Evolutionary conservation across 2,888 invertebrate genomes (phyloP), one percentile per base, ranked within the genome.

Genomic region (Alloplasta piceator): DNA sequence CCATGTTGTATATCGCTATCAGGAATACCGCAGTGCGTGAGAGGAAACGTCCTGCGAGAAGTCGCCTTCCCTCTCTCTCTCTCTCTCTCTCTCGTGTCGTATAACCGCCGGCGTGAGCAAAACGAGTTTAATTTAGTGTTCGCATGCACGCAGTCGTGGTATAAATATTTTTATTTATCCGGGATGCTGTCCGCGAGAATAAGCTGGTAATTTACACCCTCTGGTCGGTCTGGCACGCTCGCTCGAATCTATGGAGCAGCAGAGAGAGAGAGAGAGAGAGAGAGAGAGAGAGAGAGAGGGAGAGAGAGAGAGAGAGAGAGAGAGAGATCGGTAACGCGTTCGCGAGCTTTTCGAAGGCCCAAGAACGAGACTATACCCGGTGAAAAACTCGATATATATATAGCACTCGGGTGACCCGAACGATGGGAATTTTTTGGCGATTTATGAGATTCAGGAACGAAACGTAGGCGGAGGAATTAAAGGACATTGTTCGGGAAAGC

Each of bases 161-260:
- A 89, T 87, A 90, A 90, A 90, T 89, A 89, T 90, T 90, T 89
- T 90, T 89, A 90, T 90, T 90, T 88, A 89, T 89, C 84, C 85
- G 86, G 74, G 73, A 84, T 80, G 85, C 83, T 84, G 83, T 82
- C 82, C 85, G 88, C 85, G 86, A 86, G 87, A 87, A 88, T 90
- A 90, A 90, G 89, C 89, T 86, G 88, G 86, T 90, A 89, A 90
- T 90, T 90, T 90, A 90, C 90, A 87, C 86, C 86, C 84, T 84
- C 72, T 84, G 76, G 7, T 78, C 75, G 80, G 76, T 50, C 58
- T 16, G 78, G 78, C 56, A 73, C 68, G 73, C 61, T 78, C 78
- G 72, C 48, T 58, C 55, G 38, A 67, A 73, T 60, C 36, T 50
- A 38, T 55, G 41, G 63, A 61, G 6, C 10, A 12, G 9, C 39